Percentiles rank a stretch among this genome's conserved stretches.
phyloP scores from a whole-genome alignment of 1,140 invertebrate species.

The Homalodisca vitripennis region DNA sequence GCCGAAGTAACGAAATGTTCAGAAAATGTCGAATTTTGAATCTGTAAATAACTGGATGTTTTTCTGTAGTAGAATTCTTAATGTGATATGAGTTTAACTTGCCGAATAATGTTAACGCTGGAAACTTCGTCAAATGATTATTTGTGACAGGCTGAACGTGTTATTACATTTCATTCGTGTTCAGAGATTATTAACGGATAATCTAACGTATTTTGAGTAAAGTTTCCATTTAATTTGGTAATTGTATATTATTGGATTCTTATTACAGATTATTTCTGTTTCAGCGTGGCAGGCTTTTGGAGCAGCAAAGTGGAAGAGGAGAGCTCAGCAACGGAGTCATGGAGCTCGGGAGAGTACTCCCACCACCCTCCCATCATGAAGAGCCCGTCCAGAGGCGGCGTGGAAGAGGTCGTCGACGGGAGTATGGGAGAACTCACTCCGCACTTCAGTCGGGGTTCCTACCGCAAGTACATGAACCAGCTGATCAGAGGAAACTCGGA shows the following conservation, averaged over 20 bases:
- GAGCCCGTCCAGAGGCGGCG: not conserved
- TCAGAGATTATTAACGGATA: not conserved
- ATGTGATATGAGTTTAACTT: not conserved
- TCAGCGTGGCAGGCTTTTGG: slow-evolving; percentile 23
- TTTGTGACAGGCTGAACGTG: not conserved
- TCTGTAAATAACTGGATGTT: too few species aligned
- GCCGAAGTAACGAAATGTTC: too few species aligned
- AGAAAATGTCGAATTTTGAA: too few species aligned
- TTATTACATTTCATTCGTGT: not conserved
- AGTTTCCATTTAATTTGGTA: not conserved
- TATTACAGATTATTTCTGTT: too few species aligned
- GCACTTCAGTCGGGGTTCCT: slow-evolving; percentile 18
- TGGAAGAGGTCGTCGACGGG: not conserved
- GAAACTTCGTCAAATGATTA: not conserved
- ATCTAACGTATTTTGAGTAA: not conserved
- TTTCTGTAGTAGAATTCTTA: too few species aligned
- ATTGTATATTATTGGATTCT: not conserved
- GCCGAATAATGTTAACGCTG: not conserved
- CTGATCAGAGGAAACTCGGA: slow-evolving; percentile 26
- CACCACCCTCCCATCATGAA: not conserved
- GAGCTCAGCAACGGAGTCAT: not conserved
- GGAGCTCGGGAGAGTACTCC: not conserved
- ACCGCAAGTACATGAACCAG: slow-evolving; percentile 30
- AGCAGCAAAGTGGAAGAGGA: slow-evolving; percentile 29
- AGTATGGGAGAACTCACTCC: not conserved